phyloP scores from a whole-genome alignment of 2,888 invertebrate species.

The Osedax fenrisi region DNA sequence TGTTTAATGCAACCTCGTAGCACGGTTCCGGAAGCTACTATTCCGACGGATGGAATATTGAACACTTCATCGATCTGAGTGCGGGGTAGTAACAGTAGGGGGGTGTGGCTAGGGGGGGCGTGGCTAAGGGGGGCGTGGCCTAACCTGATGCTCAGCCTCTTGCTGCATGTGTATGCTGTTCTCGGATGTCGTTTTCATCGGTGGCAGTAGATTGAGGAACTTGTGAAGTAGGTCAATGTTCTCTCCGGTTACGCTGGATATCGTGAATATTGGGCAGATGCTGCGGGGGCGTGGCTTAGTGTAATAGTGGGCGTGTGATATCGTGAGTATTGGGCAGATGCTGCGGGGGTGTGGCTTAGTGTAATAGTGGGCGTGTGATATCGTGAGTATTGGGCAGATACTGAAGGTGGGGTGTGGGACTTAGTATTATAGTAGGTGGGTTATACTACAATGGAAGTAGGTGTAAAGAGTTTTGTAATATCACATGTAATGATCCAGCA shows the following conservation, averaged over 20 bases:
- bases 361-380: slow-evolving; percentile 41
- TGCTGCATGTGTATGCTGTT: slow-evolving; percentile 63
- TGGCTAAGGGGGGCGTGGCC: slow-evolving; percentile 54
- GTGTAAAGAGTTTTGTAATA: too few species aligned
- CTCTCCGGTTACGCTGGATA: slow-evolving; percentile 77
- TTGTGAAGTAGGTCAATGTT: slow-evolving; percentile 68
- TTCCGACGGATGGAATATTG: slow-evolving; percentile 49
- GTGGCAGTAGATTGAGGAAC: slow-evolving; percentile 68
- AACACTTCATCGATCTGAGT: slow-evolving; percentile 74
- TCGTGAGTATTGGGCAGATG: slow-evolving; percentile 51
- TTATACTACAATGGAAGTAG: too few species aligned
- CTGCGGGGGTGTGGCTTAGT: slow-evolving; percentile 35
- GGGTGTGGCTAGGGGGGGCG: neutral
- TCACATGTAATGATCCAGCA: too few species aligned
- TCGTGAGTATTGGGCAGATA: slow-evolving; percentile 4
- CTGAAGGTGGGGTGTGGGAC: neutral
- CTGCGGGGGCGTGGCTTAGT: slow-evolving; percentile 36
- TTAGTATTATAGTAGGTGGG: slow-evolving; percentile 67
- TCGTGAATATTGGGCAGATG: slow-evolving; percentile 53
- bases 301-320: slow-evolving; percentile 41
- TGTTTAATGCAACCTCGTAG: slow-evolving; percentile 67
- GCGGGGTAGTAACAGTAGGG: neutral
- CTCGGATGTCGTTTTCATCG: slow-evolving; percentile 52
- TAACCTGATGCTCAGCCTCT: slow-evolving; percentile 83
- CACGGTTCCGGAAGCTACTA: slow-evolving; percentile 45